Base-by-base conservation (phyloP, 1,140 invertebrate species). In the Neocloeon triangulifer region DNA sequence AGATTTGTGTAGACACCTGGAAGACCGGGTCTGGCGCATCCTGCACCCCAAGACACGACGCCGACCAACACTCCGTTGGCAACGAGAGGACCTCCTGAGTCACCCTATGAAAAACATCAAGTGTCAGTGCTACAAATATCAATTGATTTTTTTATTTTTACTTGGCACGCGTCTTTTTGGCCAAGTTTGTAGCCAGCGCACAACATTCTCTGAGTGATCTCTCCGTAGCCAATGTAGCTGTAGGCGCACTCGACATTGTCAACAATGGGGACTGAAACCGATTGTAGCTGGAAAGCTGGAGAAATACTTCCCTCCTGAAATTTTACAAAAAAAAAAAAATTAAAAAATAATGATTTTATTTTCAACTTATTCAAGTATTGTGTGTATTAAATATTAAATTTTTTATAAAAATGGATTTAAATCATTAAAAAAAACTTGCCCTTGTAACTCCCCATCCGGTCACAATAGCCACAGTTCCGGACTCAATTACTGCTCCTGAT, bases 1-100 rank as follows among this genome's bases (percentile, higher is more conserved):
- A 80, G 63, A 21, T 72, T 61, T 2, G 67, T 62, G 46, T 71
- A 78, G 34, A 81, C 70, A 7, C 77, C 76, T 0, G 76, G 75
- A 41, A 64, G 60, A 1, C 46, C 42, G 0, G 63, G 56, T 28
- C 56, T 47, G 2, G 64, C 76, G 42, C 77, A 82, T 4, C 64
- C 63, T 33, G 57, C 59, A 14, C 75, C 74, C 71, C 72, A 79
- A 7, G 72, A 75, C 1, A 69, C 66, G 7, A 78, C 48, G 4
- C 77, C 77, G 30, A 66, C 61, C 20, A 75, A 48, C 17, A 53
- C 50, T 0, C 51, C 56, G 25, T 51, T 40, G 38, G 53, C 52
- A 4, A 60, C 45, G 37, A 72, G 41, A 3, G 66, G 65, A 5
- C 67, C 66, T 1, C 67, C 67, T 12, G 64, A 67, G 40, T 69